phyloP scores from a whole-genome alignment of 2,888 invertebrate species.

The Spatulosminthurus flaviceps region DNA sequence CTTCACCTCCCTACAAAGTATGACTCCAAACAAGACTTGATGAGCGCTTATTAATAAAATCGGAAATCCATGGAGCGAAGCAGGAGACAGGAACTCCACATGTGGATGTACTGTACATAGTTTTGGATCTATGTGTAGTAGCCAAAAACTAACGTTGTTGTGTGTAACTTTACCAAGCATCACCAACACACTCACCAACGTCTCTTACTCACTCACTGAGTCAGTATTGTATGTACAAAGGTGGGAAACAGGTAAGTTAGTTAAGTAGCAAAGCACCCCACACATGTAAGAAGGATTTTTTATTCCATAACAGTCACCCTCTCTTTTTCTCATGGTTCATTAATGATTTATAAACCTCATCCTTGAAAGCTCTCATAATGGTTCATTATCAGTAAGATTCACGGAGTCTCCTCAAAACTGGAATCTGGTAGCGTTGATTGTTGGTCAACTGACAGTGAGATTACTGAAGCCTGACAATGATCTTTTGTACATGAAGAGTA shows the following conservation, averaged over 20 bases:
- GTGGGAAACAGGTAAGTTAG: not conserved
- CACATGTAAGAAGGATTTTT: not conserved
- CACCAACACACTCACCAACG: not conserved
- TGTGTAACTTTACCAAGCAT: not conserved
- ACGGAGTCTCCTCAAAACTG: not conserved
- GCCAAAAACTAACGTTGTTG: not conserved
- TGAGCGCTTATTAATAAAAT: not conserved
- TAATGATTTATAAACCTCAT: constrained; percentile 11
- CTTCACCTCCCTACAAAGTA: too few relatives aligned
- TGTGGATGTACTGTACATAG: too few relatives aligned
- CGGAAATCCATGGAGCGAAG: not conserved
- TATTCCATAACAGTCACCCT: not conserved
- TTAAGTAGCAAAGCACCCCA: constrained; percentile 13
- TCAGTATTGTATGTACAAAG: too few relatives aligned
- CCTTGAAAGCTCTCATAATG: not conserved
- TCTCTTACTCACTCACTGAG: not conserved
- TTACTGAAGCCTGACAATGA: not conserved
- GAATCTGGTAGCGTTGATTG: not conserved
- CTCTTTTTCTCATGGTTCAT: not conserved
- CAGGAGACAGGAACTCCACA: not conserved
- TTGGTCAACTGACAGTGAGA: not conserved
- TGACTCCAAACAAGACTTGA: not conserved
- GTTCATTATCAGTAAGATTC: not conserved
- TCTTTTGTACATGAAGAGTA: not conserved
- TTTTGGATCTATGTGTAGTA: not conserved